A percentile compares a stretch with the other conserved stretches of the same genome.
Conservation (phyloP, 2,888 invertebrate species). For the Mycalesis mineus region DNA sequence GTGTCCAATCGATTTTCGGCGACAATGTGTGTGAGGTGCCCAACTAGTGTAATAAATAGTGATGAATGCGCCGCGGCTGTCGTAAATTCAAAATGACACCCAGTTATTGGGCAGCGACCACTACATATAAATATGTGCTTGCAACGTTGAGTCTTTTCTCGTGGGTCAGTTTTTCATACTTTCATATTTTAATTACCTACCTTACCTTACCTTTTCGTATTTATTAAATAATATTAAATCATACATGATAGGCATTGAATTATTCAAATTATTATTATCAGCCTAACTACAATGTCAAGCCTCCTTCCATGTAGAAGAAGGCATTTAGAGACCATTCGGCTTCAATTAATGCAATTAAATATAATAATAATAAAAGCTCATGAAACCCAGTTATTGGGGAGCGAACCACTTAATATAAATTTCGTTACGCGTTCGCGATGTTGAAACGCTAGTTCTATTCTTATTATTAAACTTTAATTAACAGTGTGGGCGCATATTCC, state of each 20-base stretch:
- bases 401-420: constrained; percentile 37
- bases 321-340: no score
- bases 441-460: constrained; percentile 8
- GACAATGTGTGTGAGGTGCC: constrained; percentile 16
- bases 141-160: constrained; percentile 28
- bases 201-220: no score
- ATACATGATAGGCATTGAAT: no score
- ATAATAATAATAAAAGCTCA: no score
- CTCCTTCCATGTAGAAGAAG: no score
- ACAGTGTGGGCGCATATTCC: no score
- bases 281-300: no score
- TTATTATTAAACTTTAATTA: not conserved
- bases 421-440: constrained; percentile 37
- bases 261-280: no score
- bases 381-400: constrained; percentile 39
- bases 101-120: constrained; percentile 37
- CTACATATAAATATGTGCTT: no score
- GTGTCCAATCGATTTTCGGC: constrained; percentile 5
- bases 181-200: no score
- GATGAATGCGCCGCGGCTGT: constrained; percentile 37
- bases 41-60: constrained; percentile 41
- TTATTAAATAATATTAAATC: no score
- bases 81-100: constrained; percentile 47
- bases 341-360: no score
- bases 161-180: not conserved